Evolutionary conservation across 1,140 invertebrate species (phyloP).

Genomic region (Tetraneura akinire): DNA sequence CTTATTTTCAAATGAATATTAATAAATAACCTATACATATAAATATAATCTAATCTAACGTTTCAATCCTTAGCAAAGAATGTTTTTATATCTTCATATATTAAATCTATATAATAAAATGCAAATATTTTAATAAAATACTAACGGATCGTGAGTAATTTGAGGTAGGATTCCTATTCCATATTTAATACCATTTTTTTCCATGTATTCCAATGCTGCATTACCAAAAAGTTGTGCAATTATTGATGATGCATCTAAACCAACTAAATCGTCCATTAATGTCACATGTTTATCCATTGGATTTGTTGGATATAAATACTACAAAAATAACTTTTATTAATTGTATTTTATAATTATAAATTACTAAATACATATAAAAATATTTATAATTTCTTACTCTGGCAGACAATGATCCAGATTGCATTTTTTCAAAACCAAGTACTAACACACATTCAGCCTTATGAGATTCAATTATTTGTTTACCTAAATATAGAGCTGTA

Average conservation of each 20-base stretch:
- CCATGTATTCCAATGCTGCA: conserved; percentile 95
- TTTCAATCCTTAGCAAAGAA: no score
- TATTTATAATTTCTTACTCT: conserved; percentile 62
- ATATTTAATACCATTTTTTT: conserved; percentile 90
- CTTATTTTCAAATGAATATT: no score
- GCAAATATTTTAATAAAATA: conserved; percentile 52
- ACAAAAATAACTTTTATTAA: conserved; percentile 49
- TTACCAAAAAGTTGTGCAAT: conserved; percentile 97
- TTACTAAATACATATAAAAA: neutral
- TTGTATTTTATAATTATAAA: neutral
- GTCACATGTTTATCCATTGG: conserved; percentile 92
- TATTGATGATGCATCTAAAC: conserved; percentile 77
- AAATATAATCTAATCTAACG: no score
- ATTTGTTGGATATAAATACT: conserved; percentile 85
- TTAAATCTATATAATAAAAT: no score
- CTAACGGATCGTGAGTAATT: conserved; percentile 93
- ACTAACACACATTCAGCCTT: conserved; percentile 85
- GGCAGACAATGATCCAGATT: conserved; percentile 80
- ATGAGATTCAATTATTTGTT: conserved; percentile 86
- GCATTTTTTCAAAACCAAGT: conserved; percentile 98
- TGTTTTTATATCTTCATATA: no score
- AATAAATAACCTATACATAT: no score
- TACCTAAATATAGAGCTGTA: conserved; percentile 85
- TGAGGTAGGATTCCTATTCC: conserved; percentile 96
- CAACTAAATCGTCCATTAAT: conserved; percentile 79